Base-by-base conservation (phyloP, 1,140 invertebrate genomes). In the Panonychus citri region DNA sequence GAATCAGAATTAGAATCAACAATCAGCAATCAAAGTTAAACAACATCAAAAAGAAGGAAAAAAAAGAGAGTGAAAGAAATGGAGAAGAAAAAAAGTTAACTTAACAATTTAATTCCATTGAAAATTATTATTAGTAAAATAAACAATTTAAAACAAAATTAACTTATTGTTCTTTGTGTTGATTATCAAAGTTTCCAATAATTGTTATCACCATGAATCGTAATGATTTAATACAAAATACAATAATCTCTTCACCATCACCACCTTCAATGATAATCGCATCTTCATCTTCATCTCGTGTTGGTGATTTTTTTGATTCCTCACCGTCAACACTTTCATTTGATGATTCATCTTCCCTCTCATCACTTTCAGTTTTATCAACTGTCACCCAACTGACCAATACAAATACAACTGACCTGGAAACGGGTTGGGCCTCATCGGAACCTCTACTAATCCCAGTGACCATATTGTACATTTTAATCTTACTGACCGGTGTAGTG, bases 401-500 rank as follows among this genome's bases (percentile, higher is more conserved):
- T 10, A 21, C n/a, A 2, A 46, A 21, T 19, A 10, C 5, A 19
- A 46, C n/a, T 8, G 21, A 46, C 21, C 21, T 10, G n/a, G 21
- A 46, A n/a, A n/a, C n/a, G 8, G 8, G 21, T 19, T 46, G 21
- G 62, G 61, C 10, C 61, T 61, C 3, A 39, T 52, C 19, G n/a
- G 56, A 62, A 12, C 28, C 60, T 10, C 39, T 58, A 10, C 10
- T 48, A 7, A 60, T 57, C 13, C 58, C 65, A 3, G 62, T 74
- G 28, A 70, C 69, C 8, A 48, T 68, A 3, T 57, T 73, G n/a
- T 74, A 73, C 55, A 26, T 26, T 1, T 49, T 61, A 3, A 57
- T 71, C 12, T 68, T 75, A 53, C 53, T 73, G 1, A 66, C 67
- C 8, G 74, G 74, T 21, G 59, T 72, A 3, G 50, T 74, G 8